Conservation (phyloP, 2,888 invertebrate genomes). For the Idaea aversata region DNA sequence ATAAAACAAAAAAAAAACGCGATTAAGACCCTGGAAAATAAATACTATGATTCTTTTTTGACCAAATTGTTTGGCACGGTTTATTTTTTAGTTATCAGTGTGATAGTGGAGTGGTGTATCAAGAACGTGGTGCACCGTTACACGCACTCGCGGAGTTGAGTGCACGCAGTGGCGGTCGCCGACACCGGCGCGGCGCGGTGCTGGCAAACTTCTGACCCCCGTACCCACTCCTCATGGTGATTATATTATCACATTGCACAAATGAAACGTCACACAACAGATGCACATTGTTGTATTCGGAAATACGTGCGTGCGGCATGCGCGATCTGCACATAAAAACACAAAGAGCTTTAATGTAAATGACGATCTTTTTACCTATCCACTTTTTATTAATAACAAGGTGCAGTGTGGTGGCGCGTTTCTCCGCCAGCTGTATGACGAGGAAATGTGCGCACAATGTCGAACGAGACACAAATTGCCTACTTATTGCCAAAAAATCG, state of each 20-base stretch:
- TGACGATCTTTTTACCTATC: constrained; percentile 49
- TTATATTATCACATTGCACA: not conserved
- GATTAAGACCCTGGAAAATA: too few species aligned
- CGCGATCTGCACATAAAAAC: constrained; percentile 47
- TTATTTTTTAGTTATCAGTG: constrained; percentile 31
- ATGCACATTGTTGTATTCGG: constrained; percentile 45
- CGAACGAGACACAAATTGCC: constrained; percentile 48
- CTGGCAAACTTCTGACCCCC: constrained; percentile 19
- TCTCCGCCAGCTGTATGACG: constrained; percentile 67
- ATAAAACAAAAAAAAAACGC: too few species aligned
- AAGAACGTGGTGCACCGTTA: constrained; percentile 65
- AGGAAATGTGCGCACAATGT: constrained; percentile 63
- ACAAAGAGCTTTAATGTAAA: constrained; percentile 60
- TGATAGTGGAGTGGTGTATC: constrained; percentile 47
- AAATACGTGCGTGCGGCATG: constrained; percentile 44
- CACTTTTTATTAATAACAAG: constrained; percentile 69
- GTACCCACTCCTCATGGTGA: not conserved
- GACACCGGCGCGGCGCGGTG: constrained; percentile 51
- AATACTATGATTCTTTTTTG: too few species aligned
- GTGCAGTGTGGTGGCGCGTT: constrained; percentile 58
- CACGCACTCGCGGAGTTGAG: constrained; percentile 70
- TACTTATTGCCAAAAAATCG: constrained; percentile 59
- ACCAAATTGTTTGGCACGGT: not conserved
- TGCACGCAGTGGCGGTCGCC: constrained; percentile 74
- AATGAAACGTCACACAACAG: constrained; percentile 5